phyloP scores from a whole-genome alignment of 2,113 vertebrate species.

The Theristicus caerulescens region DNA sequence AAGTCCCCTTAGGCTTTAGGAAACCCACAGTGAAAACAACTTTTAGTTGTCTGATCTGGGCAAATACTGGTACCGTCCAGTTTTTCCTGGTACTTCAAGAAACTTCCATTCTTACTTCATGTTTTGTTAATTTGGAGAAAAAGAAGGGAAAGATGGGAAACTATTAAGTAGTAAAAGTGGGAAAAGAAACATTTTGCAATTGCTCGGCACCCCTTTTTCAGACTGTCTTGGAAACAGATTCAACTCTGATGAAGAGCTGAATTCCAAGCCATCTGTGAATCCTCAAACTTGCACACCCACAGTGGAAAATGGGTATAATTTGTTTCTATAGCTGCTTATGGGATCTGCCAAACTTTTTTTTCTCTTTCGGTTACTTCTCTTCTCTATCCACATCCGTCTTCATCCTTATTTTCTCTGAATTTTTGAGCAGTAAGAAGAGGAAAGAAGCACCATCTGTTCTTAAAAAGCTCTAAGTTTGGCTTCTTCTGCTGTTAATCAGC shows the following conservation, averaged over 20 bases:
- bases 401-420: slow-evolving; percentile 53
- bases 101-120: not conserved
- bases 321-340: slow-evolving; percentile 52
- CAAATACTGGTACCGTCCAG: not conserved
- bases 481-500: slow-evolving; percentile 37
- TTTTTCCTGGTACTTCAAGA: not conserved
- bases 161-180: not conserved
- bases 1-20: slow-evolving; percentile 31
- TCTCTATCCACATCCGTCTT: slow-evolving; percentile 35
- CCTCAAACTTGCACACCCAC: slow-evolving; percentile 62
- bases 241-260: slow-evolving; percentile 26
- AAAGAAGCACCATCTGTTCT: slow-evolving; percentile 66
- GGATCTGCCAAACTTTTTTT: slow-evolving; percentile 47
- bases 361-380: not conserved
- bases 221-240: slow-evolving; percentile 13
- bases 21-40: not conserved
- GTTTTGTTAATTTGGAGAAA: not conserved
- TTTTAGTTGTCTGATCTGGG: not conserved
- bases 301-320: slow-evolving; percentile 63
- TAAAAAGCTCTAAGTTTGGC: slow-evolving; percentile 51
- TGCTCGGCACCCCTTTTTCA: not conserved
- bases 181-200: not conserved
- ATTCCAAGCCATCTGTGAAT: slow-evolving; percentile 66
- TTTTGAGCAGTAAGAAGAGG: slow-evolving; percentile 57
- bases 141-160: not conserved